A percentile compares a stretch with the other conserved stretches of the same genome.
Conservation (phyloP, 2,113 vertebrate genomes). For the Seriola rivoliana region DNA sequence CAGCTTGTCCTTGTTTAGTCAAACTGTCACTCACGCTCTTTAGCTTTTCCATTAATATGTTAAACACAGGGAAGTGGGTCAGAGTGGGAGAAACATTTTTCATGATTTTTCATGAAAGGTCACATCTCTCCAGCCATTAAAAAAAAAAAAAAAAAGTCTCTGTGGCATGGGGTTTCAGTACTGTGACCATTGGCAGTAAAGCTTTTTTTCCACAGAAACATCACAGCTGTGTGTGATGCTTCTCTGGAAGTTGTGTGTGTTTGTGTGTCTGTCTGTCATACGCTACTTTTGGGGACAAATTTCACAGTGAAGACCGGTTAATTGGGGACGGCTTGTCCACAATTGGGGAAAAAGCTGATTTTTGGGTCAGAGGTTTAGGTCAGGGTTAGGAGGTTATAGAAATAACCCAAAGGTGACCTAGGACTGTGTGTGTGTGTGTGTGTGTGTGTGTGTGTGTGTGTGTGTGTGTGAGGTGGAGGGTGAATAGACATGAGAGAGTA, state of each 20-base stretch:
- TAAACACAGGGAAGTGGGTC: slow-evolving; percentile 50
- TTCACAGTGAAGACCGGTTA: too few relatives aligned
- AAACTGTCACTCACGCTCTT: slow-evolving; percentile 23
- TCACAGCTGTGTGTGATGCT: not conserved
- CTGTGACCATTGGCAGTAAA: slow-evolving; percentile 44
- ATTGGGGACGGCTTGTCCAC: too few relatives aligned
- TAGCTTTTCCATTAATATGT: slow-evolving; percentile 52
- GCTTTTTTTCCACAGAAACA: slow-evolving; percentile 20
- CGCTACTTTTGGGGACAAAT: too few relatives aligned
- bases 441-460: slow-evolving; percentile 10
- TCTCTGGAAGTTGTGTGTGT: not conserved
- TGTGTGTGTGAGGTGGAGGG: not conserved
- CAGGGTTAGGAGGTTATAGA: too few relatives aligned
- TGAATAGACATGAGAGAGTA: not conserved
- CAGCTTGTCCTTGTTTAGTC: slow-evolving; percentile 44
- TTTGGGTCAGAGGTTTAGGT: too few relatives aligned
- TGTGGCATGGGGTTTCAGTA: slow-evolving; percentile 15
- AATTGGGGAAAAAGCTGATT: too few relatives aligned
- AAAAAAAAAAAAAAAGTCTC: slow-evolving; percentile 14
- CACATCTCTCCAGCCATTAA: slow-evolving; percentile 14
- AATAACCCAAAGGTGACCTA: too few relatives aligned
- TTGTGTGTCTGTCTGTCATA: slow-evolving; percentile 4
- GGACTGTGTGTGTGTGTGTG: not conserved
- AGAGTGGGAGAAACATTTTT: slow-evolving; percentile 30
- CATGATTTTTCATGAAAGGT: slow-evolving; percentile 46